These are phyloP conservation scores for Metallyticus violacea DNA, from an alignment of 2,888 invertebrate species.

Conservation along the genomic window DNA sequence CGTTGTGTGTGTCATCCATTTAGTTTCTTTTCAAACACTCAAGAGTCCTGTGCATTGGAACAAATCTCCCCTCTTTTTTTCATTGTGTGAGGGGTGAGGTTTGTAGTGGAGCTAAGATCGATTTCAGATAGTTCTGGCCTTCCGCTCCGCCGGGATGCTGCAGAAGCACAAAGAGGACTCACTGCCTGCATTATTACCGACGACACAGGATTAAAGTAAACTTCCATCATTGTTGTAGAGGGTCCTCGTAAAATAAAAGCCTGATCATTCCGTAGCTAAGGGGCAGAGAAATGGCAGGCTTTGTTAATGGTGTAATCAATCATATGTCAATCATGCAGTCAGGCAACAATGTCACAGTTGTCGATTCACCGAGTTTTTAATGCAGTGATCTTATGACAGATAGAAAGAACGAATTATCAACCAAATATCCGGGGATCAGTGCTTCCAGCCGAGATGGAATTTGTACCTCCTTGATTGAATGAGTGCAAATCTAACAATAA, in stretches of 20 bases:
- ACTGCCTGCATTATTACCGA: background rate
- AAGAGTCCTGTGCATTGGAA: background rate
- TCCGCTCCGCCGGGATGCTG: background rate
- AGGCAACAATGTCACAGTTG: background rate
- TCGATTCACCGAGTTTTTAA: background rate
- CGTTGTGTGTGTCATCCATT: background rate
- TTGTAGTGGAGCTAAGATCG: background rate
- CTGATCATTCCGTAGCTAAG: background rate
- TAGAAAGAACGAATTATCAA: background rate
- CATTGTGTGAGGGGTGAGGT: too few relatives aligned
- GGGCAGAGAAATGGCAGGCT: background rate
- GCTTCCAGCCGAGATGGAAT: too few relatives aligned
- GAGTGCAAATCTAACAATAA: too few relatives aligned
- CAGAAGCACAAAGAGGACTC: background rate
- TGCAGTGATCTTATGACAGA: background rate
- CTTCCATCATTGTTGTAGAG: background rate
- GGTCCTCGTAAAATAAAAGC: background rate
- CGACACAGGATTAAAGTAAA: background rate
- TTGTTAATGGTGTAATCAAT: background rate
- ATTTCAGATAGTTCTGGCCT: background rate
- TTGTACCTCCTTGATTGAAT: too few relatives aligned
- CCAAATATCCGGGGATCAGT: background rate
- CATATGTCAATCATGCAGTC: background rate
- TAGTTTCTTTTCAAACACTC: background rate
- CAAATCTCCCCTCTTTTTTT: background rate